phyloP scores from a whole-genome alignment of 92 coral and sea anemone genomes.

The Epizoanthus scotinus region DNA sequence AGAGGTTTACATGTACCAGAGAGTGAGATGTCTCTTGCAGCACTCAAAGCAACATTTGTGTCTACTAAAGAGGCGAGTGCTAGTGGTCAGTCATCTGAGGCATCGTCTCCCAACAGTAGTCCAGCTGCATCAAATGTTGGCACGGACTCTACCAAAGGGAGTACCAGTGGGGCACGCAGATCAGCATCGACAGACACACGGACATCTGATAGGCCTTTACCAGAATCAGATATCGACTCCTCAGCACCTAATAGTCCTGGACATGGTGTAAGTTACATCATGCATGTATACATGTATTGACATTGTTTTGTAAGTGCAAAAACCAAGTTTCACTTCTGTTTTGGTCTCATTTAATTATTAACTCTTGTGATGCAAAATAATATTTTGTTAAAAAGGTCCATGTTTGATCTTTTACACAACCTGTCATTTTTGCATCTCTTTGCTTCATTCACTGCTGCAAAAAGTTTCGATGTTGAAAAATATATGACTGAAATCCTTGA shows the following conservation, averaged over 20 bases:
- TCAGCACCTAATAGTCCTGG: conserved; percentile 39
- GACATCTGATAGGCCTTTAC: conserved; percentile 4
- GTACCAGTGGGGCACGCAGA: neutral
- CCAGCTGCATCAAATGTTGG: neutral
- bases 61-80: conserved; percentile 29
- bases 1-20: conserved; percentile 31
- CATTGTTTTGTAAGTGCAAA: too few relatives aligned
- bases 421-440: too few relatives aligned
- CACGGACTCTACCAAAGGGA: neutral
- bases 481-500: neutral
- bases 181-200: neutral
- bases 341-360: too few relatives aligned
- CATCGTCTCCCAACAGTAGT: neutral
- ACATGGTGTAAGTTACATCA: conserved; percentile 22
- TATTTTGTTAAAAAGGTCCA: too few relatives aligned
- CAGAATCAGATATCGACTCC: conserved; percentile 41
- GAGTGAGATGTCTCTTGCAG: conserved; percentile 37
- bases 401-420: too few relatives aligned
- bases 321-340: too few relatives aligned
- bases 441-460: too few relatives aligned
- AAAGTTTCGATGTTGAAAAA: neutral
- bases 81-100: neutral
- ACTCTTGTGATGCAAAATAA: too few relatives aligned
- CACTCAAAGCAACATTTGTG: conserved; percentile 20
- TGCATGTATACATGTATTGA: too few relatives aligned